Conservation (phyloP, 2,888 invertebrate species). For the Metellina segmentata region DNA sequence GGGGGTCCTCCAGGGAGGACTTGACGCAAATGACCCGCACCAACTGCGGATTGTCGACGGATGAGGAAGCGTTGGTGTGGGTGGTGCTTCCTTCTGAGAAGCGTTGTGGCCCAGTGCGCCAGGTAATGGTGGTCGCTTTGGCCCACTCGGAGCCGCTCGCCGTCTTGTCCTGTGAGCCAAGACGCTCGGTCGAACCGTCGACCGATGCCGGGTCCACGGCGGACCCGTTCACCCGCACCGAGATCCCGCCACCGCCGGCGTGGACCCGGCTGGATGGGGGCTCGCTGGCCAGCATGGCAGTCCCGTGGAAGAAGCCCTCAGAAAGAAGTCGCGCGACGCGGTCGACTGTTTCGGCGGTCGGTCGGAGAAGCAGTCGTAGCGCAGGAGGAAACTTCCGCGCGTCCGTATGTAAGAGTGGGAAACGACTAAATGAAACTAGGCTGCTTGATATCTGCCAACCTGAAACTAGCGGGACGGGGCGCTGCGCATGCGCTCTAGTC, state of each 20-base stretch:
- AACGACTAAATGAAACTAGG: conserved; percentile 62
- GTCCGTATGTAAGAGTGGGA: conserved; percentile 33
- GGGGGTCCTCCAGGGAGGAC: conserved; percentile 1
- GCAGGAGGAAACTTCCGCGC: neutral
- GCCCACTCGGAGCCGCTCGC: conserved; percentile 60
- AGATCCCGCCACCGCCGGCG: conserved; percentile 69
- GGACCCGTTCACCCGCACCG: conserved; percentile 72
- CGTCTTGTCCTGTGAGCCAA: conserved; percentile 46
- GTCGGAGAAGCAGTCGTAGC: neutral
- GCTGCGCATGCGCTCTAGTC: conserved; percentile 28
- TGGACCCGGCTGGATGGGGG: conserved; percentile 61
- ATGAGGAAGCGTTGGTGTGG: conserved; percentile 52
- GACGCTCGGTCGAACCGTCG: conserved; percentile 46
- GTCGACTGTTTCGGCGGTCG: neutral
- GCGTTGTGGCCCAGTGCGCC: conserved; percentile 71
- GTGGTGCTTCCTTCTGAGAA: conserved; percentile 34
- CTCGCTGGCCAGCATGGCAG: conserved; percentile 72
- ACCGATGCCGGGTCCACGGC: conserved; percentile 27
- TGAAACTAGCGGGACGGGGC: conserved; percentile 35
- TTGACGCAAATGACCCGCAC: conserved; percentile 72
- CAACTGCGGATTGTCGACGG: conserved; percentile 50
- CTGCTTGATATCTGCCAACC: conserved; percentile 50
- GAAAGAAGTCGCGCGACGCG: conserved; percentile 4
- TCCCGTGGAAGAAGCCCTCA: neutral
- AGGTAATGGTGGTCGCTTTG: conserved; percentile 70